A percentile compares a stretch with the other conserved stretches of the same genome.
phyloP scores from a whole-genome alignment of 2,888 invertebrate species.

The Melinaea menophilus region DNA sequence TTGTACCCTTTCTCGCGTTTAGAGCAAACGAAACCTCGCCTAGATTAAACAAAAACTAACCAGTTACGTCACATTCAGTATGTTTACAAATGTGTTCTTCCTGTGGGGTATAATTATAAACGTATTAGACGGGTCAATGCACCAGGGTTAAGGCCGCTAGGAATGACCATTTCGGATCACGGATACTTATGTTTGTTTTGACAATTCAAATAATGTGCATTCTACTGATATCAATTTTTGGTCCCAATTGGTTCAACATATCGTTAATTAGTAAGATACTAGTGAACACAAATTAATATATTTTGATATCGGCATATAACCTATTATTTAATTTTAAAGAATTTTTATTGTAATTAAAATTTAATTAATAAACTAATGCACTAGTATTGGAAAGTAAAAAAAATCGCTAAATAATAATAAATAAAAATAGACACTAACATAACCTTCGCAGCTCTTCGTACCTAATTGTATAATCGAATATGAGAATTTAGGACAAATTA shows the following conservation, averaged over 20 bases:
- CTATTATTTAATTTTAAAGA: background rate
- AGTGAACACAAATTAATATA: background rate
- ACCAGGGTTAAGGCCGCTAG: slow-evolving; percentile 60
- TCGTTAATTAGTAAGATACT: too few relatives aligned
- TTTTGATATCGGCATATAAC: background rate
- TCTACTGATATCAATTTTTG: background rate
- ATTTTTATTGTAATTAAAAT: too few relatives aligned
- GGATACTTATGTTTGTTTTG: background rate
- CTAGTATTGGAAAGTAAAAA: slow-evolving; percentile 34
- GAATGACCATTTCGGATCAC: slow-evolving; percentile 37
- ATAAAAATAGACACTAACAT: slow-evolving; percentile 33
- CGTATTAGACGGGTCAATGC: slow-evolving; percentile 71
- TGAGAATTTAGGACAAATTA: slow-evolving; percentile 43
- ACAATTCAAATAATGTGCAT: slow-evolving; percentile 1
- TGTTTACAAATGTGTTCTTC: slow-evolving; percentile 64
- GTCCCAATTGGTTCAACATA: background rate
- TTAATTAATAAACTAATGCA: too few relatives aligned
- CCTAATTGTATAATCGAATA: slow-evolving; percentile 45
- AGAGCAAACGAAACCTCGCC: slow-evolving; percentile 10
- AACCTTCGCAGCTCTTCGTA: slow-evolving; percentile 35
- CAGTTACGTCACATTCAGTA: slow-evolving; percentile 58
- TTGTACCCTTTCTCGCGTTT: background rate
- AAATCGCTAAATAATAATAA: slow-evolving; percentile 19
- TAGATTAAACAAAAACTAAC: slow-evolving; percentile 30
- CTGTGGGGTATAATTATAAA: slow-evolving; percentile 69